phyloP scores from a whole-genome alignment of 2,113 vertebrate genomes.

The Pelusios castaneus region DNA sequence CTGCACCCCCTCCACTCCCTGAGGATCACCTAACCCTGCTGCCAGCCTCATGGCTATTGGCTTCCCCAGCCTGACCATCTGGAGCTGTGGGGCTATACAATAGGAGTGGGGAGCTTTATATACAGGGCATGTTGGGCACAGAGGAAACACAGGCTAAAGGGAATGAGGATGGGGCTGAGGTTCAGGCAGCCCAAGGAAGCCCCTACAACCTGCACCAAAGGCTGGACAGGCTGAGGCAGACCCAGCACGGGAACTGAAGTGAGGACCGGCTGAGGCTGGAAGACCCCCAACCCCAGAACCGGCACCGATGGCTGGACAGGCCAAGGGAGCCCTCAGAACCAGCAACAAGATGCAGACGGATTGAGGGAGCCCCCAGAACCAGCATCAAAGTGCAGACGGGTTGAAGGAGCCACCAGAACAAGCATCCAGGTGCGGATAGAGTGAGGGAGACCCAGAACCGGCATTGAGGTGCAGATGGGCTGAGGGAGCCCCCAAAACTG shows the following conservation, averaged over 20 bases:
- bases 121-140: constrained; percentile 10
- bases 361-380: neutral
- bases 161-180: too few relatives aligned
- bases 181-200: neutral
- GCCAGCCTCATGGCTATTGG: constrained; percentile 53
- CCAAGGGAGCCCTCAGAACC: neutral
- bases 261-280: rapidly evolving
- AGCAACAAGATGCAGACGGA: rapidly evolving
- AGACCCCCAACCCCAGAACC: neutral
- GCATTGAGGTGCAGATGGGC: too few relatives aligned
- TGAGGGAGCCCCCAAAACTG: neutral
- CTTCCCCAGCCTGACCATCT: constrained; percentile 66
- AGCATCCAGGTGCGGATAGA: rapidly evolving
- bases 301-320: neutral
- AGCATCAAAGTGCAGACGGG: neutral
- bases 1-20: neutral
- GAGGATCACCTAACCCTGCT: neutral
- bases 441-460: neutral
- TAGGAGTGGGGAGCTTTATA: constrained; percentile 57
- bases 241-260: neutral
- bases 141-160: neutral
- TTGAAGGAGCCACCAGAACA: neutral
- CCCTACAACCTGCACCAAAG: neutral
- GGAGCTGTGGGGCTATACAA: constrained; percentile 63
- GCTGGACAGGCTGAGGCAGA: neutral